Conservation (phyloP, 2,113 vertebrate species). For the Columbina picui region DNA sequence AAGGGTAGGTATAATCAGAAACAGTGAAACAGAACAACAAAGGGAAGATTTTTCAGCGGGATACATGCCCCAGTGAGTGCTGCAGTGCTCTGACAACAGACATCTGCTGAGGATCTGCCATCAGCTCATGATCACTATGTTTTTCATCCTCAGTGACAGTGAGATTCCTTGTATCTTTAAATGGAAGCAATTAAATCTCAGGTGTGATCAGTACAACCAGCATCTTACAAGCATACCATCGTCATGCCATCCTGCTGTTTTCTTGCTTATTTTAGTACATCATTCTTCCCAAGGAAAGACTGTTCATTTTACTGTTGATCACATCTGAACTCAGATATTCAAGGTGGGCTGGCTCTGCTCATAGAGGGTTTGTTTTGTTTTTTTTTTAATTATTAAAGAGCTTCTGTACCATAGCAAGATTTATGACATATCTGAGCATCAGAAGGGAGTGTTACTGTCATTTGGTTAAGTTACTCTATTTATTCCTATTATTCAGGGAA, state of each 20-base stretch:
- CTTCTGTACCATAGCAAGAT: neutral
- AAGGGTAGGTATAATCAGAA: neutral
- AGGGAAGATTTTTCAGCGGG: neutral
- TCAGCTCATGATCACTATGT: neutral
- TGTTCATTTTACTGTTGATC: neutral
- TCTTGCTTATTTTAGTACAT: neutral
- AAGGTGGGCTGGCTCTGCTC: neutral
- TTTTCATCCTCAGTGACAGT: neutral
- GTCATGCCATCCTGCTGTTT: neutral
- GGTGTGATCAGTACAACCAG: neutral
- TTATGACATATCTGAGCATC: neutral
- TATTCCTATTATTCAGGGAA: neutral
- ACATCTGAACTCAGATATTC: neutral
- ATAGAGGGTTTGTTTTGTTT: neutral
- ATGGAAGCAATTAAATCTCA: conserved; percentile 18
- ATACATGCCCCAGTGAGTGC: neutral
- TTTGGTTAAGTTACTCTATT: neutral
- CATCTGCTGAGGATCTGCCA: neutral
- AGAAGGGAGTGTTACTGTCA: neutral
- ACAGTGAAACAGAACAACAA: neutral
- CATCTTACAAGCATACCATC: neutral
- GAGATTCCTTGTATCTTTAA: conserved; percentile 5
- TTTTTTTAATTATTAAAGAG: neutral
- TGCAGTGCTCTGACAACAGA: neutral
- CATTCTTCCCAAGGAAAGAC: neutral